These are phyloP conservation scores for Pachycephus smyrnensis DNA, from an alignment of 2,888 invertebrate species.

Conservation along the genomic window DNA sequence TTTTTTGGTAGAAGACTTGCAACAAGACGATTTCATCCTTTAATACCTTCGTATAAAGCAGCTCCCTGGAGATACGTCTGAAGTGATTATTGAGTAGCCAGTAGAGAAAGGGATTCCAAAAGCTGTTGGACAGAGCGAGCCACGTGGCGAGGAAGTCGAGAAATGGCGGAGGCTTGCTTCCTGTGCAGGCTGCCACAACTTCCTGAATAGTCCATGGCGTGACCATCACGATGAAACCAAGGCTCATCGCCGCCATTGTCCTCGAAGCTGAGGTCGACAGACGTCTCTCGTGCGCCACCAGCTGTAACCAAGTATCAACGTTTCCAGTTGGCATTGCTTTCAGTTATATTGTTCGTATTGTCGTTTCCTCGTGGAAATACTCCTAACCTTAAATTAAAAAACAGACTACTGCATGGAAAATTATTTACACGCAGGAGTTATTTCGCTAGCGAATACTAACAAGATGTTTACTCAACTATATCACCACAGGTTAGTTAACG, in stretches of 20 bases:
- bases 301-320: constrained; percentile 60
- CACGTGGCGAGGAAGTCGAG: constrained; percentile 89
- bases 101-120: constrained; percentile 91
- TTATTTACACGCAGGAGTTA: neutral
- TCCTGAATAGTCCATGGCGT: constrained; percentile 93
- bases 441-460: neutral
- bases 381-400: neutral
- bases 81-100: constrained; percentile 90
- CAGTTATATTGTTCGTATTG: neutral
- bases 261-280: constrained; percentile 85
- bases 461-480: neutral
- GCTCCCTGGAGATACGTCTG: constrained; percentile 81
- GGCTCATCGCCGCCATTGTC: constrained; percentile 92
- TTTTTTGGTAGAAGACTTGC: too few relatives aligned
- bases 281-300: constrained; percentile 75
- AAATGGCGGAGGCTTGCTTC: constrained; percentile 84
- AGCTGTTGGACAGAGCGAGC: constrained; percentile 88
- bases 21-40: too few relatives aligned
- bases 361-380: neutral
- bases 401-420: neutral
- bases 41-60: constrained; percentile 79
- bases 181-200: constrained; percentile 90
- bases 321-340: neutral
- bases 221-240: constrained; percentile 91
- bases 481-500: constrained; percentile 5